These are phyloP conservation scores for Drosophila sproati DNA, from an alignment of 1,140 invertebrate genomes.

Conservation along the genomic window DNA sequence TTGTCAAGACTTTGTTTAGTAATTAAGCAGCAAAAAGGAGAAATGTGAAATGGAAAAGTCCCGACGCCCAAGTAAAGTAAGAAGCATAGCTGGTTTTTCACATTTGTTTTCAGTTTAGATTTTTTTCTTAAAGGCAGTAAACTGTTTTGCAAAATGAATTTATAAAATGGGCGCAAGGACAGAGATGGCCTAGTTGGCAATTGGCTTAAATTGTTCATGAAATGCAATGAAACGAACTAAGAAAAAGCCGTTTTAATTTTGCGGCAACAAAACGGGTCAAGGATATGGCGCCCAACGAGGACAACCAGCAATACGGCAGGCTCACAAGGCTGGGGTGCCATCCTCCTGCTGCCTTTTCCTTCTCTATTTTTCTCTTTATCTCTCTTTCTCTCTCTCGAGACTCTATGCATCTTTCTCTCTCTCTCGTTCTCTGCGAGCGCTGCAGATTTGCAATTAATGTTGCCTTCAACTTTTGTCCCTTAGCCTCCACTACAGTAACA, in stretches of 20 bases:
- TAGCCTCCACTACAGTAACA: slow-evolving; percentile 29
- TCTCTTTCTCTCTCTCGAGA: background rate
- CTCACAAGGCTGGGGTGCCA: slow-evolving; percentile 45
- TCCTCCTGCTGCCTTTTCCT: slow-evolving; percentile 12
- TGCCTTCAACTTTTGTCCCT: slow-evolving; percentile 77
- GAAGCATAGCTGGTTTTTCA: background rate
- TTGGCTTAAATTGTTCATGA: slow-evolving; percentile 83
- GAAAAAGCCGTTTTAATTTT: slow-evolving; percentile 81
- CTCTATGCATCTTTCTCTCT: background rate
- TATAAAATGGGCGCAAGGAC: slow-evolving; percentile 68
- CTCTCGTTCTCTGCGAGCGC: slow-evolving; percentile 38
- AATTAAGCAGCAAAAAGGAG: slow-evolving; percentile 20
- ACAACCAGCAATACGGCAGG: slow-evolving; percentile 48
- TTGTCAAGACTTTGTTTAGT: background rate
- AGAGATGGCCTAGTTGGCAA: slow-evolving; percentile 44
- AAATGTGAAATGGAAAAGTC: slow-evolving; percentile 17
- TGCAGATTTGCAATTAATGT: slow-evolving; percentile 81
- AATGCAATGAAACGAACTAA: slow-evolving; percentile 82
- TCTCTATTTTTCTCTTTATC: background rate
- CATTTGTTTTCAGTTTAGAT: background rate
- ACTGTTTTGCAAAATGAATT: slow-evolving; percentile 73
- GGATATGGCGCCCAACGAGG: slow-evolving; percentile 55
- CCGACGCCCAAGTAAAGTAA: background rate
- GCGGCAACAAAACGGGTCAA: slow-evolving; percentile 73
- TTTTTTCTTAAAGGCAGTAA: slow-evolving; percentile 54